Conservation (phyloP, 2,797 vertebrate species). For the Oophaga sylvatica region DNA sequence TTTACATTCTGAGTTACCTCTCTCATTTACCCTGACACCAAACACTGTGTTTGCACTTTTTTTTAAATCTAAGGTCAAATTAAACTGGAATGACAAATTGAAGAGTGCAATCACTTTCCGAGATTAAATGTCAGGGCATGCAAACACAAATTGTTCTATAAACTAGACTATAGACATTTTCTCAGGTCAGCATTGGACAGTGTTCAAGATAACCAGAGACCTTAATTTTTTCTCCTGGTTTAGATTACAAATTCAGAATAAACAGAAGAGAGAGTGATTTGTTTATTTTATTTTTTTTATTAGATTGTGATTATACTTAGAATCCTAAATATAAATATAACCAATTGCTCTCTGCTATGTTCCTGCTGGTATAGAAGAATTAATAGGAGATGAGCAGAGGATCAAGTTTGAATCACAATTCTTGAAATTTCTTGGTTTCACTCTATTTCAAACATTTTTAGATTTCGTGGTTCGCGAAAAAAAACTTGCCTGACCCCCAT, state of each 20-base stretch:
- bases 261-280: neutral
- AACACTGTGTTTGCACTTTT: neutral
- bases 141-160: neutral
- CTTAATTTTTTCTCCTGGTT: slow-evolving; percentile 62
- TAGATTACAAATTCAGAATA: slow-evolving; percentile 54
- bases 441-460: no score
- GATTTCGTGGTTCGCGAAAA: no score
- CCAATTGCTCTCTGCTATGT: slow-evolving; percentile 4
- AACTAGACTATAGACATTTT: neutral
- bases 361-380: slow-evolving; percentile 52
- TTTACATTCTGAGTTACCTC: neutral
- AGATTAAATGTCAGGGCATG: neutral
- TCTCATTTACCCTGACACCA: neutral
- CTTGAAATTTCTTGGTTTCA: no score
- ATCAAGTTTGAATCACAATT: no score
- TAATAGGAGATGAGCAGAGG: no score
- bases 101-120: neutral
- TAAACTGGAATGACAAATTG: neutral
- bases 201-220: slow-evolving; percentile 58
- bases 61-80: neutral
- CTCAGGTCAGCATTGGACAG: slow-evolving; percentile 18
- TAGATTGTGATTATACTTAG: slow-evolving; percentile 65
- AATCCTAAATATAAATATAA: slow-evolving; percentile 46
- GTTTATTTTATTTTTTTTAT: slow-evolving; percentile 60
- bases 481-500: no score